Conservation (phyloP, 2,888 invertebrate species). For the Baronia brevicornis region DNA sequence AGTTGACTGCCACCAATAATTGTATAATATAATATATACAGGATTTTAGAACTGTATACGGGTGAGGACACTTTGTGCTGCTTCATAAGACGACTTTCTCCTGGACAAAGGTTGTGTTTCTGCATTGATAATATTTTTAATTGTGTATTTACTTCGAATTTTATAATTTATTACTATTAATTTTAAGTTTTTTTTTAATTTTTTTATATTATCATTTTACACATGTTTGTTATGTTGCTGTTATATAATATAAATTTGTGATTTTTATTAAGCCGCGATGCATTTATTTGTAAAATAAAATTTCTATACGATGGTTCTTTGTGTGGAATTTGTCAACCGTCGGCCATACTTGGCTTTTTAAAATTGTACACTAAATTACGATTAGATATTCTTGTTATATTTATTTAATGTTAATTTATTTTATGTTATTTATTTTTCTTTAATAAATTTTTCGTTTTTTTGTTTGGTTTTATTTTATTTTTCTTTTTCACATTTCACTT, state of each 20-base stretch:
- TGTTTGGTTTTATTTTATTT: conserved; percentile 5
- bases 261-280: too few relatives aligned
- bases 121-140: conserved; percentile 6
- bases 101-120: conserved; percentile 51
- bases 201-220: conserved; percentile 6
- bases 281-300: too few relatives aligned
- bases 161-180: conserved; percentile 12
- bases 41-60: conserved; percentile 38
- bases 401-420: conserved; percentile 4
- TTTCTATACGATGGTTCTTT: too few relatives aligned
- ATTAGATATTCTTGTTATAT: conserved; percentile 1
- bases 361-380: conserved; percentile 2
- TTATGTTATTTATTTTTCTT: conserved; percentile 15
- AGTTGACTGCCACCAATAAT: conserved; percentile 44
- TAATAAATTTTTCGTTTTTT: conserved; percentile 1
- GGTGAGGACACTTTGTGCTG: conserved; percentile 37
- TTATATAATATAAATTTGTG: conserved; percentile 1
- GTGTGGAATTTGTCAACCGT: too few relatives aligned
- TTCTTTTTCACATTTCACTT: too few relatives aligned
- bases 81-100: conserved; percentile 26
- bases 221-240: conserved; percentile 6
- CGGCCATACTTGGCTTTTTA: too few relatives aligned
- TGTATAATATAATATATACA: conserved; percentile 30
- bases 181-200: conserved; percentile 21
- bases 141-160: conserved; percentile 9